phyloP scores from a whole-genome alignment of 2,113 vertebrate genomes.

The human (Homo sapiens) region DNA sequence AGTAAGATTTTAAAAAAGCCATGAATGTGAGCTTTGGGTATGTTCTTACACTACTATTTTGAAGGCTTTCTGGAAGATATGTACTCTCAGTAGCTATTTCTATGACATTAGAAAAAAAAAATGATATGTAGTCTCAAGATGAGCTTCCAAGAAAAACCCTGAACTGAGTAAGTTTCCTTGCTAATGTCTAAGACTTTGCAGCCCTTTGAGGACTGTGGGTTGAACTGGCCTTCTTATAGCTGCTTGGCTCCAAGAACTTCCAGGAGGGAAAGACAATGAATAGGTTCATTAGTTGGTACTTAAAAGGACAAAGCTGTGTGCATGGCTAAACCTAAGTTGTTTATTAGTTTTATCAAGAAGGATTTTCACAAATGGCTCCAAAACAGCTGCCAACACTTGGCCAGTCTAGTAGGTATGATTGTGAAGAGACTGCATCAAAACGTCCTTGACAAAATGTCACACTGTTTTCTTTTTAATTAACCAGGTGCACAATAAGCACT shows the following conservation, averaged over 20 bases:
- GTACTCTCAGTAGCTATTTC: background rate
- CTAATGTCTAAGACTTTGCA: background rate
- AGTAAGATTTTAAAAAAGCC: background rate
- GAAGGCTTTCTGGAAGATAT: conserved; percentile 26
- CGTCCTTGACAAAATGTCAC: background rate
- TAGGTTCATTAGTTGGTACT: background rate
- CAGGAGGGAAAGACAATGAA: background rate
- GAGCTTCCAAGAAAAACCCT: conserved; percentile 3
- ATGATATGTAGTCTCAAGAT: background rate
- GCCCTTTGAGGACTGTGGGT: background rate
- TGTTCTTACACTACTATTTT: background rate
- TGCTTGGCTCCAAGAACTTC: background rate
- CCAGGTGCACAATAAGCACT: background rate
- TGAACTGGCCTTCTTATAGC: background rate
- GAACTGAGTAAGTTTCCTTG: background rate
- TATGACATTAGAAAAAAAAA: background rate
- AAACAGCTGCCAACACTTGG: background rate
- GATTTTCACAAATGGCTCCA: background rate
- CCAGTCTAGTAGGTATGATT: background rate
- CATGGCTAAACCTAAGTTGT: background rate
- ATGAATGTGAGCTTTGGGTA: background rate
- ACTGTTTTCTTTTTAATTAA: background rate
- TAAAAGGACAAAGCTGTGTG: background rate
- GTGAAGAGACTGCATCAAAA: background rate
- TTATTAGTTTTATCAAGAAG: conserved; percentile 26